Base-by-base conservation (phyloP, 2,113 vertebrate genomes). In the Lanius ludovicianus region DNA sequence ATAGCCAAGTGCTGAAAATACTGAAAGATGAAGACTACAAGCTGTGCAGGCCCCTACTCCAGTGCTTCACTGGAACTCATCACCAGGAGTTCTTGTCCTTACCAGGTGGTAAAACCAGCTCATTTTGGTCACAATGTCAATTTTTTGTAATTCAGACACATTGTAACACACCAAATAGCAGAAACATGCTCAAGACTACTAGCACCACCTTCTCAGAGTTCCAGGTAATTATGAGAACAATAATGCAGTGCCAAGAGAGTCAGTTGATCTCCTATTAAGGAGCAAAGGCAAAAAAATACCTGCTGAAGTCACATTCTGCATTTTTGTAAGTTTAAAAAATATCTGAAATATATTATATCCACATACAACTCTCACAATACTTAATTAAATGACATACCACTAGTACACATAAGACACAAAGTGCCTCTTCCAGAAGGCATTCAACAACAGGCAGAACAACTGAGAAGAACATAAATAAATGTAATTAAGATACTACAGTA, bases 11-110 rank as follows among this genome's bases (percentile, higher is more conserved):
- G 31, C 56, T 59, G 39, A 85, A 44, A 85, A 71, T 3, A 74
- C 6, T 42, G 24, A 83, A 46, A 53, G 76, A 50, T 28, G 31
- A 68, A 79, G 31, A 55, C 39, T 39, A 76, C 15, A 9, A 0
- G 0, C 17, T 63, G 10, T 0, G 2, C 21, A 17, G 33, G 27
- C 5, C 8, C 12, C 28, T 1, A 4, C 24, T 82, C 17, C 75
- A 85, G 37, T 3, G 6, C 50, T 79, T 31, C 64, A 69, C 37
- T 67, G 47, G 37, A 80, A 52, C 46, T 62, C 23, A 78, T 13
- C 35, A 70, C 11, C 22, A 42, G 41, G 27, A 93, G 37, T 2
- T 60, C 49, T 41, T 25, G 59, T 24, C 37, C 59, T 73, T 50
- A 73, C 14, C 28, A 85, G 21, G 16, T 27, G 16, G 28, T 49